Evolutionary conservation across 2,113 vertebrate genomes (phyloP).

Genomic region (Verasper variegatus): DNA sequence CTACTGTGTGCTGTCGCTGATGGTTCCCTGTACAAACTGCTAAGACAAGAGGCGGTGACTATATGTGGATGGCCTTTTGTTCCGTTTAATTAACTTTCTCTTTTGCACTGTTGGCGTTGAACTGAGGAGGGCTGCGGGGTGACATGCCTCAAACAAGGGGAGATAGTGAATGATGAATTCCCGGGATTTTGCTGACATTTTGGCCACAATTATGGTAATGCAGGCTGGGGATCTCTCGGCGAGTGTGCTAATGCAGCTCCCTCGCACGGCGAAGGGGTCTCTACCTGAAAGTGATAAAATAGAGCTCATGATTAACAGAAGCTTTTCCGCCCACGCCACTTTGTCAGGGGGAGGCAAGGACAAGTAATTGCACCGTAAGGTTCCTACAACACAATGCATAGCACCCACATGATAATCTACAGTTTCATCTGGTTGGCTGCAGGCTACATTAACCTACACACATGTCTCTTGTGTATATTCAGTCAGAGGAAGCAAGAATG

Average conservation of each 20-base stretch:
- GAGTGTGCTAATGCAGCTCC: slow-evolving; percentile 71
- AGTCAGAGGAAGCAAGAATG: neutral
- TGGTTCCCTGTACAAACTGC: slow-evolving; percentile 41
- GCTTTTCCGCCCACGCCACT: slow-evolving; percentile 74
- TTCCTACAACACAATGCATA: slow-evolving; percentile 72
- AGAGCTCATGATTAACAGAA: slow-evolving; percentile 80
- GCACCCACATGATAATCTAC: slow-evolving; percentile 75
- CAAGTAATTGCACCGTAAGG: slow-evolving; percentile 77
- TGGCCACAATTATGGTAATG: slow-evolving; percentile 75
- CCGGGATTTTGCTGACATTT: slow-evolving; percentile 60
- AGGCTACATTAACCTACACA: slow-evolving; percentile 18
- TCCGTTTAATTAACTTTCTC: slow-evolving; percentile 68
- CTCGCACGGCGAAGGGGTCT: slow-evolving; percentile 47
- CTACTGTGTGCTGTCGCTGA: slow-evolving; percentile 29
- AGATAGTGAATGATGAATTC: slow-evolving; percentile 56
- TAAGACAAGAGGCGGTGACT: slow-evolving; percentile 43
- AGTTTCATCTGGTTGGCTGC: slow-evolving; percentile 33
- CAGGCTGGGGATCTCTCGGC: slow-evolving; percentile 47
- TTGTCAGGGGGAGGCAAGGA: slow-evolving; percentile 68
- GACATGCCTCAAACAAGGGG: slow-evolving; percentile 34
- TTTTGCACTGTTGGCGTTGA: slow-evolving; percentile 29
- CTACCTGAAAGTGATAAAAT: slow-evolving; percentile 79
- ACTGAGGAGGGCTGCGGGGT: slow-evolving; percentile 43
- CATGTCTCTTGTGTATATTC: slow-evolving; percentile 4
- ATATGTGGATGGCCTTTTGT: slow-evolving; percentile 56